phyloP scores from a whole-genome alignment of 1,140 invertebrate genomes.

The Varroa destructor region DNA sequence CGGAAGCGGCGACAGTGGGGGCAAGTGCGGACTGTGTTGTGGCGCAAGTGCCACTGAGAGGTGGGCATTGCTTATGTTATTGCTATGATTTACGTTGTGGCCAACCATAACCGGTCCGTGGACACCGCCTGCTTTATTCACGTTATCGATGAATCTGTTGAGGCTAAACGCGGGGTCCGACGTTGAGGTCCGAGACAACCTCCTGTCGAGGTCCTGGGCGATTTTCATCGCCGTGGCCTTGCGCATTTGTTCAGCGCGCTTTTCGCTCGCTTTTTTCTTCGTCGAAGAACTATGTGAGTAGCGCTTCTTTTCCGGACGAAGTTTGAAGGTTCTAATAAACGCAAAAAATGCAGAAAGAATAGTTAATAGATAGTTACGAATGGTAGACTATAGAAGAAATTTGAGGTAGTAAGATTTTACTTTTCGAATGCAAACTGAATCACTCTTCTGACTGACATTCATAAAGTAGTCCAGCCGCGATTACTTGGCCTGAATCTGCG shows the following conservation, averaged over 20 bases:
- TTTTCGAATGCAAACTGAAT: too few species aligned
- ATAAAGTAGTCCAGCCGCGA: too few species aligned
- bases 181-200: slow-evolving; percentile 15
- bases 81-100: too few species aligned
- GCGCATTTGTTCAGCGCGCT: background rate
- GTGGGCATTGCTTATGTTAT: too few species aligned
- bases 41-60: too few species aligned
- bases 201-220: slow-evolving; percentile 23
- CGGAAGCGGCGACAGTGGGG: background rate
- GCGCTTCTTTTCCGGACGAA: slow-evolving; percentile 9
- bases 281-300: slow-evolving; percentile 10
- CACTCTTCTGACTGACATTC: too few species aligned
- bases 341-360: background rate
- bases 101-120: too few species aligned
- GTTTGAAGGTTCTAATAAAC: slow-evolving; percentile 1
- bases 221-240: slow-evolving; percentile 20
- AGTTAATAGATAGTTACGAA: background rate
- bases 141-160: slow-evolving; percentile 21
- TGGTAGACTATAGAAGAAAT: background rate
- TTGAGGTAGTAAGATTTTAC: too few species aligned
- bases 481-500: too few species aligned
- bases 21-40: too few species aligned
- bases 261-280: slow-evolving; percentile 3
- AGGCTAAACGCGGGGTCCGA: slow-evolving; percentile 23
- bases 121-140: slow-evolving; percentile 4